These are phyloP conservation scores for Drosophila sucinea DNA, from an alignment of 1,140 invertebrate species.

Conservation along the genomic window DNA sequence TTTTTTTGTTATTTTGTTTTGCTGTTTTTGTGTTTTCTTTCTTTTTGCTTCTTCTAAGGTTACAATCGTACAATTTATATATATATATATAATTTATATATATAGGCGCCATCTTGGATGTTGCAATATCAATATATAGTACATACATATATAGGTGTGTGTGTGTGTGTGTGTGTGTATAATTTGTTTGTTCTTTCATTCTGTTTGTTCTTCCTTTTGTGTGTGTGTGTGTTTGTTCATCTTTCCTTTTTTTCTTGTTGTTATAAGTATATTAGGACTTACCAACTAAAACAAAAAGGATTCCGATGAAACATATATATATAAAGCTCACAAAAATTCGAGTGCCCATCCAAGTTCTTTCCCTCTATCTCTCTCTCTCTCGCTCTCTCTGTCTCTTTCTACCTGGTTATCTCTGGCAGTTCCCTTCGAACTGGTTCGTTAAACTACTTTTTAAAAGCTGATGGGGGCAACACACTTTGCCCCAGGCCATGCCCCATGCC, in stretches of 20 bases:
- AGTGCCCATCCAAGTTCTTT: background rate
- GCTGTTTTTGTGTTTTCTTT: conserved; percentile 14
- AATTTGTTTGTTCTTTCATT: background rate
- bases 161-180: conserved; percentile 13
- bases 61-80: conserved; percentile 53
- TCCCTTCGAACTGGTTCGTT: background rate
- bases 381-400: background rate
- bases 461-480: background rate
- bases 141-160: conserved; percentile 39
- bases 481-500: conserved; percentile 1
- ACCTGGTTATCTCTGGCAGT: background rate
- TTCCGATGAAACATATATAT: background rate
- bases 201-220: background rate
- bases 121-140: conserved; percentile 56
- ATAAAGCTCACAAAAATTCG: background rate
- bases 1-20: conserved; percentile 23
- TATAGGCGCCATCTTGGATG: conserved; percentile 75
- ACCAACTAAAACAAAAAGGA: conserved; percentile 7
- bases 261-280: conserved; percentile 7
- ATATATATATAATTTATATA: conserved; percentile 33
- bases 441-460: conserved; percentile 11
- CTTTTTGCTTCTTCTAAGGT: conserved; percentile 47
- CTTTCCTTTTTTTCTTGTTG: background rate
- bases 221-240: background rate
- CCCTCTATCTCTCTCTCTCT: background rate